Base-by-base conservation (phyloP, 1,140 invertebrate genomes). In the Himalopsyche phryganea region DNA sequence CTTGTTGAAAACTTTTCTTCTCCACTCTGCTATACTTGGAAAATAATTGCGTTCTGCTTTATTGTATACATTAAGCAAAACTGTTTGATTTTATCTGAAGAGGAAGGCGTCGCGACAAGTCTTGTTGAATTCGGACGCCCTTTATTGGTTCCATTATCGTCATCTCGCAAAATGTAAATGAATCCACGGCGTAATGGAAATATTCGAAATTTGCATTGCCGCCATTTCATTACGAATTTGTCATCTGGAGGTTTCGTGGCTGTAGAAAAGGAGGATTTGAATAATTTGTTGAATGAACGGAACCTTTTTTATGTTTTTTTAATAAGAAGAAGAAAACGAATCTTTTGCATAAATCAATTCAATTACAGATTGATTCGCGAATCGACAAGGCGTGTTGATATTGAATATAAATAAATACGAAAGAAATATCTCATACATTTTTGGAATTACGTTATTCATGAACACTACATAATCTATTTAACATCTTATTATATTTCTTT, bases 181-280 rank as follows among this genome's bases (percentile, higher is more conserved):
- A 52, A 41, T 35, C 45, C 23, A 19, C 50, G 14, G 13, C 14
- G 48, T 58, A 51, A 51, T 58, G 56, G 48, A 51, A 58, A 58
- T 51, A 52, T 52, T 51, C 23, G 20, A 58, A 58, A 58, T 58
- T 58, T 58, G 56, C 56, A 58, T 58, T 18, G 42, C 42, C 41
- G 56, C 48, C 55, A 35, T 58, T 58, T 58, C 55, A 58, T 58
- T 58, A 58, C 56, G 56, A 58, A 58, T 58, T 52, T 58, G 56
- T 58, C 56, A 45, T 38, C 48, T 10, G 41, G 42, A 6, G 41
- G 18, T 33, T 20, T 42, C 13, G 47, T 9, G 23, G 23, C 23
- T 5, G 3, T 3, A 28, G 23, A 28, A 28, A 28, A 28, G 23
- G n/a, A 9, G 13, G 55, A 58, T 58, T 50, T 58, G 55, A 58